Evolutionary conservation across 2,888 invertebrate genomes (phyloP).

Genomic region (Liposcelis brunnea): DNA sequence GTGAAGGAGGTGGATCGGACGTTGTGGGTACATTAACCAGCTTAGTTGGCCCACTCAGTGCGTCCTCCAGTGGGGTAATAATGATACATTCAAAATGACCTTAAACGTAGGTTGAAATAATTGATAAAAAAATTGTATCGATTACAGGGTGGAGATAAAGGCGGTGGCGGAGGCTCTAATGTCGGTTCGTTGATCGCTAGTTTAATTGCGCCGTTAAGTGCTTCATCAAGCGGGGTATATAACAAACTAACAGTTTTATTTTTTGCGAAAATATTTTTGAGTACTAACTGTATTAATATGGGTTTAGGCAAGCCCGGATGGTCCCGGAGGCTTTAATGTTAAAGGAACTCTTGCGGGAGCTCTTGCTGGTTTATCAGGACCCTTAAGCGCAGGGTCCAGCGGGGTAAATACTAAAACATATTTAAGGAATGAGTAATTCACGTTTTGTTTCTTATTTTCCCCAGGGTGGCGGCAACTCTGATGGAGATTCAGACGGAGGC

Average conservation of each 20-base stretch:
- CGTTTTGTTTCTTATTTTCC: no score
- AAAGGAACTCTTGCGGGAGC: neutral
- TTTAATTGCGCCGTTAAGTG: neutral
- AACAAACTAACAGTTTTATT: no score
- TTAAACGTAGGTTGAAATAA: no score
- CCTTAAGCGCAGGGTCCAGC: neutral
- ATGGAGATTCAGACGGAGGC: no score
- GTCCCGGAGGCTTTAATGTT: neutral
- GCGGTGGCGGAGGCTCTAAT: conserved; percentile 1
- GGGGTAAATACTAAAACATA: neutral
- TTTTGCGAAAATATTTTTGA: no score
- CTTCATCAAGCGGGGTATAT: neutral
- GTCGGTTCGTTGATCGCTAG: neutral
- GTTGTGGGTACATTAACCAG: neutral
- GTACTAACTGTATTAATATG: no score
- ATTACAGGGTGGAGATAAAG: conserved; percentile 1
- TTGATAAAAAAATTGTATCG: no score
- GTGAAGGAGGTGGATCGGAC: neutral
- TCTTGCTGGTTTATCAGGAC: neutral
- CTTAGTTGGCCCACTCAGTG: neutral
- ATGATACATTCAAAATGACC: no score
- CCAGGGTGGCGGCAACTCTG: no score
- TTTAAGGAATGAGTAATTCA: no score
- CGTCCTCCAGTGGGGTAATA: neutral
- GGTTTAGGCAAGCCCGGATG: neutral